phyloP scores from a whole-genome alignment of 2,113 vertebrate genomes.

The Trachemys scripta region DNA sequence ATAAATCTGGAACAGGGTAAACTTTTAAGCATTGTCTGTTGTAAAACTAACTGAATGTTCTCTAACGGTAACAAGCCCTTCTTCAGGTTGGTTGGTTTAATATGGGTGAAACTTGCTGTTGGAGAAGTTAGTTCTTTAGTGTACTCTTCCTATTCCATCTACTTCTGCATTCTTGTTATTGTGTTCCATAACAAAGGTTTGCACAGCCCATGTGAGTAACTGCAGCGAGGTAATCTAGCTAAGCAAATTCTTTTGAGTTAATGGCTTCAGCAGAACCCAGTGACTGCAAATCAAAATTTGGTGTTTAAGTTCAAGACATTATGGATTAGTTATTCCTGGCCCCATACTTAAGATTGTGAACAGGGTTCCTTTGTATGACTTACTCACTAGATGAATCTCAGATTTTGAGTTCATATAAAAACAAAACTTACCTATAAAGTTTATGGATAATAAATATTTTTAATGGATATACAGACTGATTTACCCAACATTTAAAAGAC shows the following conservation, averaged over 20 bases:
- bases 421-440: not conserved
- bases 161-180: not conserved
- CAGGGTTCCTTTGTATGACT: not conserved
- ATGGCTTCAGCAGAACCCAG: not conserved
- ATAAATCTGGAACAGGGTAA: not conserved
- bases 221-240: not conserved
- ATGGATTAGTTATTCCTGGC: not conserved
- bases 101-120: not conserved
- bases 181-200: not conserved
- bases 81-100: not conserved
- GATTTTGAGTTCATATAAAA: not conserved
- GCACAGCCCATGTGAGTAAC: not conserved
- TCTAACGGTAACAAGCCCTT: not conserved
- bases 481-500: not conserved
- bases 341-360: not conserved
- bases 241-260: not conserved
- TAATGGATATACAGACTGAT: not conserved
- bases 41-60: not conserved
- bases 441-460: not conserved
- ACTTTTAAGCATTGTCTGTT: not conserved
- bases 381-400: not conserved
- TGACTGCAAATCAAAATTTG: not conserved
- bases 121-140: not conserved
- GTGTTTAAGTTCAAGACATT: not conserved
- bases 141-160: not conserved